Evolutionary conservation across 2,797 vertebrate genomes (phyloP).

Genomic region (Tragopan temminckii): DNA sequence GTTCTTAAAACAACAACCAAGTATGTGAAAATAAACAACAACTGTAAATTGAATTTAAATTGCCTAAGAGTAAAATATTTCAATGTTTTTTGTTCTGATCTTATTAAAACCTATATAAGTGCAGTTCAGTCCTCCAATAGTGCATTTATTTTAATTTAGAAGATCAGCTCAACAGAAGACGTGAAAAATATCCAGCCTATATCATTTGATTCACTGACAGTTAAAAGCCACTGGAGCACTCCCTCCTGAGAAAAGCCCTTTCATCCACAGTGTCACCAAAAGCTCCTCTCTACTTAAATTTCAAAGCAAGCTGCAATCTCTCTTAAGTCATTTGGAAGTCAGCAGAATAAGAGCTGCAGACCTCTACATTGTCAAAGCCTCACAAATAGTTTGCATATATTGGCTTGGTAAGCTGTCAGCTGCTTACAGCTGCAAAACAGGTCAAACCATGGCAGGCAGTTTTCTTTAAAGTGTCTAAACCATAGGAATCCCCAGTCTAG

Average conservation of each 20-base stretch:
- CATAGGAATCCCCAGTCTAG: not conserved
- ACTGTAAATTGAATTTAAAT: constrained; percentile 76
- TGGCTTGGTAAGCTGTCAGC: not conserved
- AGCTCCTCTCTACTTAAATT: constrained; percentile 12
- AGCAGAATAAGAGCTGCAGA: constrained; percentile 10
- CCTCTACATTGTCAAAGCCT: not conserved
- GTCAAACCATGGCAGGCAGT: not conserved
- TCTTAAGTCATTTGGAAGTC: not conserved
- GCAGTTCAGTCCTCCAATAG: constrained; percentile 27
- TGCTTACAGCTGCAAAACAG: not conserved
- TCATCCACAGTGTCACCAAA: not conserved
- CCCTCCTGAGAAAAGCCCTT: constrained; percentile 22
- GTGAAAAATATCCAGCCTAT: constrained; percentile 12
- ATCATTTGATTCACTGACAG: constrained; percentile 15
- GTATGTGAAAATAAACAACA: constrained; percentile 73
- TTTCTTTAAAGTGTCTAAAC: not conserved
- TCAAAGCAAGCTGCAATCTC: constrained; percentile 32
- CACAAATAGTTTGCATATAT: not conserved
- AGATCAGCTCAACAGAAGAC: not conserved
- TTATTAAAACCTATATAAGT: constrained; percentile 33
- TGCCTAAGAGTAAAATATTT: constrained; percentile 66
- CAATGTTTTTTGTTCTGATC: constrained; percentile 36
- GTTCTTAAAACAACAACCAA: constrained; percentile 66
- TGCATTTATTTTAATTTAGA: constrained; percentile 37
- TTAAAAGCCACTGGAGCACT: constrained; percentile 17